These are phyloP conservation scores for Galaxea fascicularis DNA, from an alignment of 92 coral and sea anemone species.

Conservation along the genomic window DNA sequence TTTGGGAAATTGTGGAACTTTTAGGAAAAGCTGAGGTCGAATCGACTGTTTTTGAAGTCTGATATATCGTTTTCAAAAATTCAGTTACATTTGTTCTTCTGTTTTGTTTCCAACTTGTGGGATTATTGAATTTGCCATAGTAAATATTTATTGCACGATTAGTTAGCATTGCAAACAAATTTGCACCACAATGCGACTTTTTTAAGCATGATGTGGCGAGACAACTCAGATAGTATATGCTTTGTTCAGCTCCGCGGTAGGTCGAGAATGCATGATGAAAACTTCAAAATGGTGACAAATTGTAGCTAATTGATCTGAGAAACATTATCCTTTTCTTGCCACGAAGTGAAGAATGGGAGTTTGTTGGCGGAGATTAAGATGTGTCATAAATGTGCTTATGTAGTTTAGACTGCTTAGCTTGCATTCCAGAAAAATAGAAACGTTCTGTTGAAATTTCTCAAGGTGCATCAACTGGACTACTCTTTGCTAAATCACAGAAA, in stretches of 20 bases:
- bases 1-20: too few relatives aligned
- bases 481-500: too few relatives aligned
- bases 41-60: too few relatives aligned
- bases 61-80: too few relatives aligned
- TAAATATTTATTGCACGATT: slow-evolving; percentile 1
- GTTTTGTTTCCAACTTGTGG: background rate
- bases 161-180: slow-evolving; percentile 4
- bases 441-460: too few relatives aligned
- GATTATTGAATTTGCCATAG: background rate
- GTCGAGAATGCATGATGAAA: background rate
- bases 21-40: too few relatives aligned
- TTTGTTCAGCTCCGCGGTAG: slow-evolving; percentile 31
- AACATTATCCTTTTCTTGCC: background rate
- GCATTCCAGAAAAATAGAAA: too few relatives aligned
- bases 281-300: slow-evolving; percentile 4
- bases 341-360: slow-evolving; percentile 4
- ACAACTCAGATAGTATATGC: background rate
- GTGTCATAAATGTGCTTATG: too few relatives aligned
- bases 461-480: too few relatives aligned
- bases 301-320: background rate
- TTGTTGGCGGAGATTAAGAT: background rate
- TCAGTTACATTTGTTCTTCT: too few relatives aligned
- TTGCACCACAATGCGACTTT: background rate
- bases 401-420: too few relatives aligned
- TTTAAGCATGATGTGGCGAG: background rate